These are phyloP conservation scores for Hemicrepidius hirtus DNA, from an alignment of 2,888 invertebrate species.

Conservation along the genomic window DNA sequence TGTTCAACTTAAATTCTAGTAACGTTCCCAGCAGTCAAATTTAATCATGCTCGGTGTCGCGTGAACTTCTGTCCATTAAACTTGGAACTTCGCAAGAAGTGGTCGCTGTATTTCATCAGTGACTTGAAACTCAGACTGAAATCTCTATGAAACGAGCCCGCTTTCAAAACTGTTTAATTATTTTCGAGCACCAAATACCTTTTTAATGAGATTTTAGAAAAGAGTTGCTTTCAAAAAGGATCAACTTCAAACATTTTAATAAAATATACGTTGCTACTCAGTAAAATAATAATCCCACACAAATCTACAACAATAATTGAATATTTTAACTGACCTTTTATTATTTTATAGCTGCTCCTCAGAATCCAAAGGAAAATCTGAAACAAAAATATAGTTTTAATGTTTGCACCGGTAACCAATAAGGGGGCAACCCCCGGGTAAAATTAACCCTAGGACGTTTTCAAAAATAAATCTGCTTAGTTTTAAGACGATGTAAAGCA, in stretches of 20 bases:
- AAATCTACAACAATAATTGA: constrained; percentile 17
- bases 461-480: no score
- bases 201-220: constrained; percentile 47
- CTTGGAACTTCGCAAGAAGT: constrained; percentile 51
- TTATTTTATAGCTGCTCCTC: no score
- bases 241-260: constrained; percentile 34
- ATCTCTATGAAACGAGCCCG: constrained; percentile 40
- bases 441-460: no score
- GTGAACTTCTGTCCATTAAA: constrained; percentile 54
- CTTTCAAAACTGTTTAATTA: constrained; percentile 48
- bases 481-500: no score
- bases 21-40: constrained; percentile 51
- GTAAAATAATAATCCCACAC: constrained; percentile 19
- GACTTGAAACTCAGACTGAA: constrained; percentile 42
- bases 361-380: neutral
- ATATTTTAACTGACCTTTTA: constrained; percentile 28
- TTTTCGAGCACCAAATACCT: constrained; percentile 43
- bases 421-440: no score
- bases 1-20: constrained; percentile 48
- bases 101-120: constrained; percentile 48
- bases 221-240: constrained; percentile 34
- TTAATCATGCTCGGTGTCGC: constrained; percentile 53
- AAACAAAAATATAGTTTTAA: no score
- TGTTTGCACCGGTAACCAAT: no score
- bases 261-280: constrained; percentile 1